Evolutionary conservation across 2,113 vertebrate genomes (phyloP).

Genomic region (Brachyistius frenatus): DNA sequence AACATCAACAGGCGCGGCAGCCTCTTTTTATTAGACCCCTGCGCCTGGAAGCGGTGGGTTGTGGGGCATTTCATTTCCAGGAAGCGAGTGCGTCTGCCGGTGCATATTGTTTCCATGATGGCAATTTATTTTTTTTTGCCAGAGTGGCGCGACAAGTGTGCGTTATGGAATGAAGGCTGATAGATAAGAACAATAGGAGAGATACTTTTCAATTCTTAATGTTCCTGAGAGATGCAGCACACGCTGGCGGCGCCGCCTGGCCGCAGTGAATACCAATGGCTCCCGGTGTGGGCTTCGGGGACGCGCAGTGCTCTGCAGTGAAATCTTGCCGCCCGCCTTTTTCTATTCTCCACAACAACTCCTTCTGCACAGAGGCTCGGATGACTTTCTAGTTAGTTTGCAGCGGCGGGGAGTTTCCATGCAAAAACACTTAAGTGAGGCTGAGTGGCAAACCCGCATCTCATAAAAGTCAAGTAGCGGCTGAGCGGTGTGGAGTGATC

Average conservation of each 20-base stretch:
- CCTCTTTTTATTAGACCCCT: constrained; percentile 70
- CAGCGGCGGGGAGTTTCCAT: constrained; percentile 37
- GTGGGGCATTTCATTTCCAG: constrained; percentile 70
- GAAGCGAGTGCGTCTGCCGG: constrained; percentile 41
- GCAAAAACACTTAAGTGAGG: constrained; percentile 23
- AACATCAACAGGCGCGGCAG: constrained; percentile 69
- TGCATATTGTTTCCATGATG: constrained; percentile 75
- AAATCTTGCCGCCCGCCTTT: constrained; percentile 14
- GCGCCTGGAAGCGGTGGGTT: constrained; percentile 49
- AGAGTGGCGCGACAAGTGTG: constrained; percentile 59
- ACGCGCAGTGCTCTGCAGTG: constrained; percentile 43
- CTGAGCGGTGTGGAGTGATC: constrained; percentile 24
- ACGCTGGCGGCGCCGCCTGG: constrained; percentile 25
- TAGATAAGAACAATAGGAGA: constrained; percentile 76
- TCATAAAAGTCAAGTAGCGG: constrained; percentile 31
- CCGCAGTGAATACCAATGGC: constrained; percentile 66
- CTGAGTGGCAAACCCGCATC: constrained; percentile 17
- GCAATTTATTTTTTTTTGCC: constrained; percentile 81
- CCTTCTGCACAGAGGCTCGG: constrained; percentile 17
- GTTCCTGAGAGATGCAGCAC: constrained; percentile 56
- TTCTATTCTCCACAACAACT: constrained; percentile 15
- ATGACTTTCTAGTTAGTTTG: constrained; percentile 41
- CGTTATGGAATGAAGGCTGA: constrained; percentile 69
- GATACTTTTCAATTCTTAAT: constrained; percentile 77
- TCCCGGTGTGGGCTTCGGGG: constrained; percentile 40